Evolutionary conservation across 2,797 vertebrate genomes (phyloP).

Genomic region (Chloroceryle amazona): DNA sequence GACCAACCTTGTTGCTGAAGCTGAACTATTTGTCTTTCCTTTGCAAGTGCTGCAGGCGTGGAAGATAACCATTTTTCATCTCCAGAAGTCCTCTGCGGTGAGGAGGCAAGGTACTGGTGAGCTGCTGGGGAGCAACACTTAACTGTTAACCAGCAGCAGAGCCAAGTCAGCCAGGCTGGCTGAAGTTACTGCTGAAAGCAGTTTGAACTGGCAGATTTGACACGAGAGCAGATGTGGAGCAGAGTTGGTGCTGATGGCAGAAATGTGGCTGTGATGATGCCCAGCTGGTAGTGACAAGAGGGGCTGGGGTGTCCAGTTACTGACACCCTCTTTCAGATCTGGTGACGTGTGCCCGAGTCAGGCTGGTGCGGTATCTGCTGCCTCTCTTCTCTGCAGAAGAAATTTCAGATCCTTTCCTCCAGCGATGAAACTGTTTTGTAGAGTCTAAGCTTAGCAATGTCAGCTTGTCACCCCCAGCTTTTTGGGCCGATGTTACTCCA

Average conservation of each 20-base stretch:
- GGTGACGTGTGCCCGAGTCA: background rate
- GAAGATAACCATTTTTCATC: background rate
- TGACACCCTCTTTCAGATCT: background rate
- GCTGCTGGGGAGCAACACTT: background rate
- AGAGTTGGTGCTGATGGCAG: background rate
- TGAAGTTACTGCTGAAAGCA: background rate
- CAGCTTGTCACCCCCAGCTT: background rate
- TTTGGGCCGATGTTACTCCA: background rate
- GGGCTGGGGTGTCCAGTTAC: background rate
- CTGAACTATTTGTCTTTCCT: background rate
- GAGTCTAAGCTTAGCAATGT: background rate
- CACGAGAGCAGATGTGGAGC: background rate
- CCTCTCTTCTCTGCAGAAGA: background rate
- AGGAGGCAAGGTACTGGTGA: fast-evolving
- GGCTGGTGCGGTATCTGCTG: background rate
- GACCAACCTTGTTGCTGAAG: background rate
- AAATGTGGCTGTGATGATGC: background rate
- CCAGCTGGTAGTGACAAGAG: background rate
- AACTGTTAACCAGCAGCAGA: background rate
- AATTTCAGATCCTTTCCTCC: background rate
- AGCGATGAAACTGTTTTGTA: background rate
- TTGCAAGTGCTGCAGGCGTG: background rate
- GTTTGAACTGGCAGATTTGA: background rate
- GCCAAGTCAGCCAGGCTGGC: background rate
- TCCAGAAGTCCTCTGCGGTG: background rate